Conservation (phyloP, 2,888 invertebrate genomes). For the Drosophila diplacantha region DNA sequence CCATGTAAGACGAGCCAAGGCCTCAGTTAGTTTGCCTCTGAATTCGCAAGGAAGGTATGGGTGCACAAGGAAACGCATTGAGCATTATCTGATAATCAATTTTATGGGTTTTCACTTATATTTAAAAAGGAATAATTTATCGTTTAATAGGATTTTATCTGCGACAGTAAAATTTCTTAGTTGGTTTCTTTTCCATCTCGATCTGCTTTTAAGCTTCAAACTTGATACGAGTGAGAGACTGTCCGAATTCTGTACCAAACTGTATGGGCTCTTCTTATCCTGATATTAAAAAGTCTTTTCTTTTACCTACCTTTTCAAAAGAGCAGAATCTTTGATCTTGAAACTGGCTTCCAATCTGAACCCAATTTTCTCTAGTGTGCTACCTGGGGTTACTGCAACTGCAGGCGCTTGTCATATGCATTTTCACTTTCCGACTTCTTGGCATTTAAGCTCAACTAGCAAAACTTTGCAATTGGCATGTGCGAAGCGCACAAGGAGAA, state of each 20-base stretch:
- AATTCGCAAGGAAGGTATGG: slow-evolving; percentile 12
- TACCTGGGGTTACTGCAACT: slow-evolving; percentile 4
- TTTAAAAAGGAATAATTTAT: not conserved
- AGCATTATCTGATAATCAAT: not conserved
- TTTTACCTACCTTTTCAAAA: not conserved
- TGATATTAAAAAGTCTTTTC: not conserved
- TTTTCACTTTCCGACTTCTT: slow-evolving; percentile 50
- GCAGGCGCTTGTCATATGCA: slow-evolving; percentile 54
- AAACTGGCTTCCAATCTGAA: not conserved
- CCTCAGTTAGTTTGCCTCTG: slow-evolving; percentile 14
- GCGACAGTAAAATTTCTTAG: too few relatives aligned
- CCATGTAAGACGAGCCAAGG: slow-evolving; percentile 45
- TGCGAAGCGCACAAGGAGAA: slow-evolving; percentile 2
- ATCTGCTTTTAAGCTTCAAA: not conserved
- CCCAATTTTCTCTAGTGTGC: slow-evolving; percentile 1
- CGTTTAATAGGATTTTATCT: not conserved
- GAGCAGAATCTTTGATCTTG: not conserved
- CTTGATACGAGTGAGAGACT: not conserved
- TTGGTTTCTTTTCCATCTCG: not conserved
- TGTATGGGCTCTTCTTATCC: too few relatives aligned
- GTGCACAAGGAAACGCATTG: not conserved
- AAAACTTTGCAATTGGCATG: slow-evolving; percentile 45
- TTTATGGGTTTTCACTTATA: not conserved
- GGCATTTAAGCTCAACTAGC: slow-evolving; percentile 35
- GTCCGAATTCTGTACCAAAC: too few relatives aligned